Evolutionary conservation across 2,113 vertebrate genomes (phyloP).

Genomic region (Toxostoma redivivum): DNA sequence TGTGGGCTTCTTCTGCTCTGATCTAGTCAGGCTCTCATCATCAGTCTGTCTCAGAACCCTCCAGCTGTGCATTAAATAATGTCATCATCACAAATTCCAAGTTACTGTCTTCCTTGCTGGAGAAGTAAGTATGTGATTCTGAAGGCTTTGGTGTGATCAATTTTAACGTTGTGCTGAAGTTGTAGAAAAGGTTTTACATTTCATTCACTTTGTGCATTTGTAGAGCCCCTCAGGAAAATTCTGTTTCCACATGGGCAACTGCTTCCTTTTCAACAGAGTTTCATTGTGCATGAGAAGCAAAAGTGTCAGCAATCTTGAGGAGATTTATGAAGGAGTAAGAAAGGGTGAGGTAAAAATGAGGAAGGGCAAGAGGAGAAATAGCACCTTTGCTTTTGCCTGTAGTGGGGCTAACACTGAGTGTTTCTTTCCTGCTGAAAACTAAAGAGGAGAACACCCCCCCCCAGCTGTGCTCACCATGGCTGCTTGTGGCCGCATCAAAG

Average conservation of each 20-base stretch:
- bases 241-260: neutral
- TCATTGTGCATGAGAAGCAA: neutral
- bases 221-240: neutral
- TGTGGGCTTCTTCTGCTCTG: neutral
- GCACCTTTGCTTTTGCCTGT: neutral
- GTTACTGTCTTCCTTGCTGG: neutral
- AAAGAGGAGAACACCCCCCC: neutral
- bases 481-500: neutral
- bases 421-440: neutral
- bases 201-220: neutral
- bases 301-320: neutral
- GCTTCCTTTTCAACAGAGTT: neutral
- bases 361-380: neutral
- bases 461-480: neutral
- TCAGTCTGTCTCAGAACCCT: neutral
- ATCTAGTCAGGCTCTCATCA: neutral
- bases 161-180: neutral
- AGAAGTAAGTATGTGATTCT: neutral
- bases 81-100: neutral
- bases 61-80: neutral
- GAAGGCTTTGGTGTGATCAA: neutral
- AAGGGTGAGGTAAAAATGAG: neutral
- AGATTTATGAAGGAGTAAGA: neutral
- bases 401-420: accelerated
- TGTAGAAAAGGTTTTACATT: neutral